Conservation (phyloP, 2,797 vertebrate genomes). For the Pagetopsis macropterus region DNA sequence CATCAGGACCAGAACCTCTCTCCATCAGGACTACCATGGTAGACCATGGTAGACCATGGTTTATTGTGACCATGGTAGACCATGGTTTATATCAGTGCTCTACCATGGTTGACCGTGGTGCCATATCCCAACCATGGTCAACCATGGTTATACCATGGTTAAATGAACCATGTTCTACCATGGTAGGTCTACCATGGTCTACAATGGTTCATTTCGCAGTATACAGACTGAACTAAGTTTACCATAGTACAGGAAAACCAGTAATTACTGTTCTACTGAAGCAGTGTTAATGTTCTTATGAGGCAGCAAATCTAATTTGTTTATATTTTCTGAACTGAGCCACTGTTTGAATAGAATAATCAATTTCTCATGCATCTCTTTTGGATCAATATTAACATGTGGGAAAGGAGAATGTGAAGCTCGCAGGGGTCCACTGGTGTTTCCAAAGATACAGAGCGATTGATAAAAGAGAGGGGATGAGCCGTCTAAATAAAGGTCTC, state of each 20-base stretch:
- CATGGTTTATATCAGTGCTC: too few species aligned
- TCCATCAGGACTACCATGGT: too few species aligned
- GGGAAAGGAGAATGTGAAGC: constrained; percentile 57
- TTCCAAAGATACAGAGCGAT: constrained; percentile 53
- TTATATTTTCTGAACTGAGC: constrained; percentile 67
- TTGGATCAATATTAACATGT: constrained; percentile 72
- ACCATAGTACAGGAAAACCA: not conserved
- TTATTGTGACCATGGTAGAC: too few species aligned
- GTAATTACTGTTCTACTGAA: constrained; percentile 1
- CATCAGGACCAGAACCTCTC: too few species aligned
- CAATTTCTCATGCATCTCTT: constrained; percentile 66
- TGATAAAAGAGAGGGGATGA: constrained; percentile 48
- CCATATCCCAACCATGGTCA: too few species aligned
- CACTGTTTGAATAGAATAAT: constrained; percentile 66
- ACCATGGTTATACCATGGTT: too few species aligned
- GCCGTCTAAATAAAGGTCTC: constrained; percentile 58
- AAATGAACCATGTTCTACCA: too few species aligned
- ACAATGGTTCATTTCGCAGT: too few species aligned
- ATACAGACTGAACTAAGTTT: constrained; percentile 6
- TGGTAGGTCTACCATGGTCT: too few species aligned
- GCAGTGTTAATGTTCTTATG: constrained; percentile 49
- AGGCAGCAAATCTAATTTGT: constrained; percentile 64
- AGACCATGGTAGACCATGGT: too few species aligned
- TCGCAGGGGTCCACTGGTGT: constrained; percentile 56
- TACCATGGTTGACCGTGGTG: too few species aligned